phyloP scores from a whole-genome alignment of 1,140 invertebrate species.

The Paraescarpia echinospica region DNA sequence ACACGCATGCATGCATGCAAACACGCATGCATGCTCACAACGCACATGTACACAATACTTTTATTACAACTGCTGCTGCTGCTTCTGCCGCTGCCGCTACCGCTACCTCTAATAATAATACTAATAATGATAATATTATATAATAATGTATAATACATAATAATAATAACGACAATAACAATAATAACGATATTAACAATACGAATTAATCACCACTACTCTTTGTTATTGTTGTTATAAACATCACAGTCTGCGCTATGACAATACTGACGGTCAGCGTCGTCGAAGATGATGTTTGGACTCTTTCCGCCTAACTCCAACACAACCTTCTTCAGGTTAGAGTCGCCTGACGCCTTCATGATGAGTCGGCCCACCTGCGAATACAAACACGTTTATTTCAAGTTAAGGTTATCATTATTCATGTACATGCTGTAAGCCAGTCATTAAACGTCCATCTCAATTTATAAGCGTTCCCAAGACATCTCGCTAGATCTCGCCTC shows the following conservation, averaged over 20 bases:
- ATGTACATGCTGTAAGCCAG: too few relatives aligned
- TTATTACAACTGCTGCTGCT: too few relatives aligned
- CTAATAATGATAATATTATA: not conserved
- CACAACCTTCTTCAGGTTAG: constrained; percentile 79
- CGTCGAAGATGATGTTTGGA: constrained; percentile 79
- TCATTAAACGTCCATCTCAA: too few relatives aligned
- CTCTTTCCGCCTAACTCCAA: constrained; percentile 87
- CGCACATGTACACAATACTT: too few relatives aligned
- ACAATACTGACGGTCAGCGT: constrained; percentile 64
- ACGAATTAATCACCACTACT: not conserved
- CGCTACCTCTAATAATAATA: not conserved
- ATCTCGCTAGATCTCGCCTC: too few relatives aligned
- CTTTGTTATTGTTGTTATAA: not conserved
- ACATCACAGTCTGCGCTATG: not conserved
- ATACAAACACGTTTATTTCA: too few relatives aligned
- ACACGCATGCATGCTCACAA: too few relatives aligned
- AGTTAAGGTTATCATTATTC: too few relatives aligned
- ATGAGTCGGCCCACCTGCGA: not conserved
- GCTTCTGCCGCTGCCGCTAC: not conserved
- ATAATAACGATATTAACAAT: not conserved
- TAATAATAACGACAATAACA: not conserved
- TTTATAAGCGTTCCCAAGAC: too few relatives aligned
- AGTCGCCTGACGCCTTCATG: constrained; percentile 64
- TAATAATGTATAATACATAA: not conserved
- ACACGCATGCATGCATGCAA: too few relatives aligned